A percentile compares a stretch with the other conserved stretches of the same genome.
Evolutionary conservation across 2,888 invertebrate species (phyloP).

Genomic region (Lagria hirta): DNA sequence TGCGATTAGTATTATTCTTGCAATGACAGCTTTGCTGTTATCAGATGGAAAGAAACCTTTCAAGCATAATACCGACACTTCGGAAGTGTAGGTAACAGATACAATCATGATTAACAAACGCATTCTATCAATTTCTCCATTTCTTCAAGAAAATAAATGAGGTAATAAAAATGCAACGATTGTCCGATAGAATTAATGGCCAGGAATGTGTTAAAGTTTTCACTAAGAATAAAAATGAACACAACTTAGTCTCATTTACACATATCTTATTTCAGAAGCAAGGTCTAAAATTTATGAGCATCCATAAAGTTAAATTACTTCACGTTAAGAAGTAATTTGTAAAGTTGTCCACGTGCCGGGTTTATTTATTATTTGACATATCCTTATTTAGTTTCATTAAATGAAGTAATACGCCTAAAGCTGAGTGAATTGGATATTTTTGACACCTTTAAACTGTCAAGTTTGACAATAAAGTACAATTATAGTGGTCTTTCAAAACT

Average conservation of each 20-base stretch:
- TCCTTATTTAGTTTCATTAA: constrained; percentile 18
- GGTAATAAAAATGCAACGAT: constrained; percentile 18
- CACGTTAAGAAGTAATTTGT: constrained; percentile 34
- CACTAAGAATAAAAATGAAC: constrained; percentile 12
- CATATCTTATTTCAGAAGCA: constrained; percentile 16
- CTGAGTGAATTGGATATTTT: no score
- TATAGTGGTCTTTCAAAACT: no score
- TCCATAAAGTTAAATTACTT: constrained; percentile 34
- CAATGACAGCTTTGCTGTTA: no score
- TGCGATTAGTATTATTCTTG: no score
- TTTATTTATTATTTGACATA: constrained; percentile 19
- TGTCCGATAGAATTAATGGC: constrained; percentile 10
- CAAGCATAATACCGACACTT: no score
- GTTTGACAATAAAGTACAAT: no score
- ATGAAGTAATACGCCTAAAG: no score
- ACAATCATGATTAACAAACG: no score
- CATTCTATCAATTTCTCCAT: no score
- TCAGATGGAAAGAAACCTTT: no score
- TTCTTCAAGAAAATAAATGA: constrained; percentile 6
- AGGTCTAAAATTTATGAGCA: constrained; percentile 31
- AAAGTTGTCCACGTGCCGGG: constrained; percentile 24
- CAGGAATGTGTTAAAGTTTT: constrained; percentile 11
- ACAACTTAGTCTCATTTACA: constrained; percentile 5
- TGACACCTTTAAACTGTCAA: no score
- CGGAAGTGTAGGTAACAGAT: no score